Conservation (phyloP, 2,888 invertebrate species). For the Calephelis perditalis region DNA sequence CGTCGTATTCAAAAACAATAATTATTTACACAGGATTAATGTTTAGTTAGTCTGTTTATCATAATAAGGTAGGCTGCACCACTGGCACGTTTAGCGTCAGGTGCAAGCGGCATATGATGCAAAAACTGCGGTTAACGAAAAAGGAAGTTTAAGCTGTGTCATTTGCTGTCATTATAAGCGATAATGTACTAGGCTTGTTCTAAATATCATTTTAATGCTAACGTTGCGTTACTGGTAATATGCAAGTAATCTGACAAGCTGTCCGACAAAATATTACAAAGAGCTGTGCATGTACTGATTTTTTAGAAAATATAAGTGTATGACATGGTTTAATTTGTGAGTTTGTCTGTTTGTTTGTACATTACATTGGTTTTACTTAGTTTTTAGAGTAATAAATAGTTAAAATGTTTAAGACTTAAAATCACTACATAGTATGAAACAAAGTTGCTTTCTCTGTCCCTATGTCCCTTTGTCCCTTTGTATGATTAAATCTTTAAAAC, state of each 20-base stretch:
- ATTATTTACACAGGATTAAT: background rate
- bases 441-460: too few relatives aligned
- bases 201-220: conserved; percentile 10
- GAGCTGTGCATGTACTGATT: too few relatives aligned
- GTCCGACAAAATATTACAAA: too few relatives aligned
- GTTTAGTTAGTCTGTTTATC: conserved; percentile 1
- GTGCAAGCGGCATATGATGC: conserved; percentile 52
- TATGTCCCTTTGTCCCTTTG: too few relatives aligned
- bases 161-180: conserved; percentile 17
- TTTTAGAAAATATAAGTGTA: too few relatives aligned
- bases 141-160: conserved; percentile 23
- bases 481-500: too few relatives aligned
- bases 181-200: conserved; percentile 1
- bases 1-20: background rate
- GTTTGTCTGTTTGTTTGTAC: too few relatives aligned
- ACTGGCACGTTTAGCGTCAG: conserved; percentile 45
- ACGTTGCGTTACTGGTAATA: background rate
- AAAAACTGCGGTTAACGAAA: conserved; percentile 33
- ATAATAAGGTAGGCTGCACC: conserved; percentile 11
- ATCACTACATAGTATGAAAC: too few relatives aligned
- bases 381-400: too few relatives aligned
- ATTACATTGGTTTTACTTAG: too few relatives aligned
- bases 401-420: too few relatives aligned
- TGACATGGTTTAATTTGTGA: too few relatives aligned
- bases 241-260: background rate